Conservation (phyloP, 2,888 invertebrate genomes). For the Rhamphomyia laevipes region DNA sequence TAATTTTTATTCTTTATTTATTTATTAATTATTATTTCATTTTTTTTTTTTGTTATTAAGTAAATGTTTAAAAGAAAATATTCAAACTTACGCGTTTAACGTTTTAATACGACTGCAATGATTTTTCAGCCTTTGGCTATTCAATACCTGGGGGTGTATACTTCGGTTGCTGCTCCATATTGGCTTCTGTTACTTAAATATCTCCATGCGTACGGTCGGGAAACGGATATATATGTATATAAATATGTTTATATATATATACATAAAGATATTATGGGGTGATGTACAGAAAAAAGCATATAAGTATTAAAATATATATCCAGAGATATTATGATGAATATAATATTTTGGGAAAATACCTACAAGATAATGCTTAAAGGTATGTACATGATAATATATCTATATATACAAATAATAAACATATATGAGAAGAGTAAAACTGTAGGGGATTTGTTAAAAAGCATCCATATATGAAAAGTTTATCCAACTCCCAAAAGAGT, state of each 20-base stretch:
- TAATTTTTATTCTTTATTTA: constrained; percentile 12
- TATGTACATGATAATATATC: neutral
- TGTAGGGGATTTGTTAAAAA: too few species aligned
- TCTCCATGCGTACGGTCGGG: constrained; percentile 20
- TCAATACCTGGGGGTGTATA: constrained; percentile 38
- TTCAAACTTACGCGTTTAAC: constrained; percentile 35
- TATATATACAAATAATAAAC: neutral
- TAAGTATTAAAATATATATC: neutral
- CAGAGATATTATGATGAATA: too few species aligned
- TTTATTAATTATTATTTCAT: constrained; percentile 15
- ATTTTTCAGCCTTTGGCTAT: constrained; percentile 39
- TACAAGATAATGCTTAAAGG: constrained; percentile 8
- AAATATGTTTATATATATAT: neutral
- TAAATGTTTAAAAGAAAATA: constrained; percentile 23
- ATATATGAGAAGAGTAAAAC: neutral
- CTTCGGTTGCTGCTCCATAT: constrained; percentile 23
- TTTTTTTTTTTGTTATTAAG: constrained; percentile 11
- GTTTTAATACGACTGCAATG: constrained; percentile 35
- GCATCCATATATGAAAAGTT: too few species aligned
- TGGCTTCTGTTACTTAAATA: constrained; percentile 33
- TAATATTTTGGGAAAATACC: neutral
- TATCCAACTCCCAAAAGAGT: too few species aligned
- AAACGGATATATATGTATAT: neutral
- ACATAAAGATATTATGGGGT: neutral
- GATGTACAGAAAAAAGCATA: neutral